Evolutionary conservation across 2,888 invertebrate genomes (phyloP).

Genomic region (Zootermopsis nevadensis): DNA sequence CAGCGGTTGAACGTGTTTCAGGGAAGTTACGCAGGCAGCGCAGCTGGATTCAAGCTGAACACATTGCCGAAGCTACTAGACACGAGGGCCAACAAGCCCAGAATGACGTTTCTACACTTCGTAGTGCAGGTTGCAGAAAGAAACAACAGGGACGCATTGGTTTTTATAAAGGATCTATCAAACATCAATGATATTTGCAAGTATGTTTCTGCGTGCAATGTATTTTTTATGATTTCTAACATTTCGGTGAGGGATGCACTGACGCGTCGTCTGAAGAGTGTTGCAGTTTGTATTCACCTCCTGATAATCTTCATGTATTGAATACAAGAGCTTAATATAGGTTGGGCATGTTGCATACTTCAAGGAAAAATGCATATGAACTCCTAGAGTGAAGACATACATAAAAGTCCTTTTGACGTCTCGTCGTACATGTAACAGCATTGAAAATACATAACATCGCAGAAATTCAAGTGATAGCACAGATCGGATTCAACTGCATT

Average conservation of each 20-base stretch:
- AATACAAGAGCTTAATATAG: not conserved
- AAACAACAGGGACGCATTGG: conserved; percentile 60
- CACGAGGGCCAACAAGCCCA: conserved; percentile 64
- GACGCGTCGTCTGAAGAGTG: too few relatives aligned
- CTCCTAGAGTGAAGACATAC: too few relatives aligned
- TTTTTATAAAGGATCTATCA: conserved; percentile 60
- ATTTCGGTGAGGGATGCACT: too few relatives aligned
- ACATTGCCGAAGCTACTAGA: conserved; percentile 65
- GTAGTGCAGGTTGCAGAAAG: conserved; percentile 62
- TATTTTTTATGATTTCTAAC: too few relatives aligned
- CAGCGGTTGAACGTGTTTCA: conserved; percentile 54
- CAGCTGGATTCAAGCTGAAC: conserved; percentile 65
- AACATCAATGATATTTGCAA: conserved; percentile 52
- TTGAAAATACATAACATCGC: too few relatives aligned
- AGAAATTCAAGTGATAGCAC: too few relatives aligned
- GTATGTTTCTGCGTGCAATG: conserved; percentile 45
- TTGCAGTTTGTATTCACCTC: not conserved
- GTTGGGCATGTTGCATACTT: not conserved
- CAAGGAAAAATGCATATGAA: too few relatives aligned
- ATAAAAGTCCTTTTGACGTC: too few relatives aligned
- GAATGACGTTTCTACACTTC: conserved; percentile 66
- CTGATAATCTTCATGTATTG: not conserved
- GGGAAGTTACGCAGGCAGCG: conserved; percentile 68
- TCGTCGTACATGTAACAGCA: too few relatives aligned
- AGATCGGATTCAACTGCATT: too few relatives aligned